Evolutionary conservation across 2,113 vertebrate species (phyloP).

Genomic region (Odontesthes bonariensis): DNA sequence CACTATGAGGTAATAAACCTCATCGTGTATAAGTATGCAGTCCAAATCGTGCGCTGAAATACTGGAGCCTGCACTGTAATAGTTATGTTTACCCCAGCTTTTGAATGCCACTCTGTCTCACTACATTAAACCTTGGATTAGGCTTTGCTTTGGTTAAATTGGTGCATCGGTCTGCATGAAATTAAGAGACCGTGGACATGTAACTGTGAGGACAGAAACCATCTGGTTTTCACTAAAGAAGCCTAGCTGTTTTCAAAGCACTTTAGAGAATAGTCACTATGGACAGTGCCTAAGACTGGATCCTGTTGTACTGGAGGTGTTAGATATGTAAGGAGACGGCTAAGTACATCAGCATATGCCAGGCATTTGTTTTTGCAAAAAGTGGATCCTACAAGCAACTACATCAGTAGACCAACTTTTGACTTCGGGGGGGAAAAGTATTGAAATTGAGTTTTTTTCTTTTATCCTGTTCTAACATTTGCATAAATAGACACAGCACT

Average conservation of each 20-base stretch:
- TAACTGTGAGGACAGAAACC: slow-evolving; percentile 56
- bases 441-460: no score
- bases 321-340: slow-evolving; percentile 24
- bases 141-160: slow-evolving; percentile 50
- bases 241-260: slow-evolving; percentile 54
- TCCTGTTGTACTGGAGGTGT: slow-evolving; percentile 31
- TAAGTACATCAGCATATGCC: background rate
- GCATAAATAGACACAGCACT: no score
- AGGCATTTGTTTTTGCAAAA: background rate
- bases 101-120: slow-evolving; percentile 57
- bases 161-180: slow-evolving; percentile 52
- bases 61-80: slow-evolving; percentile 29
- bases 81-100: slow-evolving; percentile 35
- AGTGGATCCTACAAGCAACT: no score
- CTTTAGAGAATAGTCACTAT: slow-evolving; percentile 29
- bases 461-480: background rate
- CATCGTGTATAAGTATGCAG: no score
- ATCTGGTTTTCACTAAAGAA: slow-evolving; percentile 58
- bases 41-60: slow-evolving; percentile 46
- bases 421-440: no score
- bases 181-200: slow-evolving; percentile 47
- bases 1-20: slow-evolving; percentile 56
- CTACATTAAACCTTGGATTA: slow-evolving; percentile 45
- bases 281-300: slow-evolving; percentile 27
- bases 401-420: no score